Evolutionary conservation across 92 coral and sea anemone genomes (phyloP).

Genomic region (Paragorgia papillata): DNA sequence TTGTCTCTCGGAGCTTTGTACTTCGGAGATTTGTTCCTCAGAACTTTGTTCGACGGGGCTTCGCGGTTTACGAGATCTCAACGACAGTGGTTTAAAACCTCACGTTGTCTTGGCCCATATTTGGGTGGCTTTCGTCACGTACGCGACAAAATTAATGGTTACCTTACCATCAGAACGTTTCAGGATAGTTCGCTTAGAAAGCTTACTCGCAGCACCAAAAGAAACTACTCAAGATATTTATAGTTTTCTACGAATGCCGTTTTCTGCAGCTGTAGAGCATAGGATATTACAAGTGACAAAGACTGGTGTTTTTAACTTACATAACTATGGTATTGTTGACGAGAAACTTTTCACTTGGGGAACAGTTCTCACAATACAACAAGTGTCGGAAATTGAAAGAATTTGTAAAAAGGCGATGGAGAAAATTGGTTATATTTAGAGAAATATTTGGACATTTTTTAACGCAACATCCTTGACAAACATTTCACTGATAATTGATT

Average conservation of each 20-base stretch:
- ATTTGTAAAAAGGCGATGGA: conserved; percentile 72
- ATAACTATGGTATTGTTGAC: conserved; percentile 45
- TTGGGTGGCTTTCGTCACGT: not conserved
- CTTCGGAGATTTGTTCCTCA: too few species aligned
- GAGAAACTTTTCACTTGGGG: conserved; percentile 61
- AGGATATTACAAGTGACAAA: conserved; percentile 56
- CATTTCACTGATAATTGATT: too few species aligned
- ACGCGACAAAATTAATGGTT: conserved; percentile 54
- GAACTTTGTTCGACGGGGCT: too few species aligned
- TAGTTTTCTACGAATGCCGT: conserved; percentile 65
- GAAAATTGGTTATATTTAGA: conserved; percentile 39
- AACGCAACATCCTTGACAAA: too few species aligned
- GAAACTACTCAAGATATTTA: conserved; percentile 61
- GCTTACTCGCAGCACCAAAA: conserved; percentile 61
- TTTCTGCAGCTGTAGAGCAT: conserved; percentile 67
- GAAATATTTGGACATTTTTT: too few species aligned
- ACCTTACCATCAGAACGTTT: conserved; percentile 47
- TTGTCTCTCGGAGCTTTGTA: too few species aligned
- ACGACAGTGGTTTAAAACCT: too few species aligned
- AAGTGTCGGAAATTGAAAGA: conserved; percentile 62
- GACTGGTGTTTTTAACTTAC: conserved; percentile 59
- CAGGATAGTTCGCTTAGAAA: conserved; percentile 69
- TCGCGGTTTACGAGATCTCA: conserved; percentile 21
- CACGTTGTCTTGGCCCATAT: not conserved
- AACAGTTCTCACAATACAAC: conserved; percentile 38